Percentiles rank a stretch among this genome's conserved stretches.
These are phyloP conservation scores for Irena cyanogastra DNA, from an alignment of 2,113 vertebrate species.

Conservation along the genomic window DNA sequence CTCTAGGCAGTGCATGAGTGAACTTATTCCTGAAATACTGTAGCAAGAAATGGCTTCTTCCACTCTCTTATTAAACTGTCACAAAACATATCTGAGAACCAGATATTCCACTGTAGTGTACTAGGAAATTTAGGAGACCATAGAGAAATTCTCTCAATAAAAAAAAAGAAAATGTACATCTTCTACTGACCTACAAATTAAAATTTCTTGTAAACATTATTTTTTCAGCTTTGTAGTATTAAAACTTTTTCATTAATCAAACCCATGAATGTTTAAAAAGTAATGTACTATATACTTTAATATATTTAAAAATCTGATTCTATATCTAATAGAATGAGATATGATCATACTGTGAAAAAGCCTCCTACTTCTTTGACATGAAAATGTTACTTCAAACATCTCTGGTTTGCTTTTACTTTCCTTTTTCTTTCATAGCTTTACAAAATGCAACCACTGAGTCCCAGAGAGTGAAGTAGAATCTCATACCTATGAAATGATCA, in stretches of 20 bases:
- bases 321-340: neutral
- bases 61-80: conserved; percentile 21
- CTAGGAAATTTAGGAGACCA: neutral
- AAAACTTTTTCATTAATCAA: neutral
- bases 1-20: neutral
- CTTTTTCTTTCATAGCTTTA: neutral
- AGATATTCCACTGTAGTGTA: neutral
- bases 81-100: conserved; percentile 37
- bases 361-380: neutral
- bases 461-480: neutral
- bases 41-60: neutral
- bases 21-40: conserved; percentile 48
- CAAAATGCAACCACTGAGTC: neutral
- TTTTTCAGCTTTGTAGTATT: neutral
- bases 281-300: neutral
- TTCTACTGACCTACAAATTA: neutral
- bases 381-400: neutral
- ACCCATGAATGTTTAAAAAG: neutral
- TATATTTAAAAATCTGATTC: neutral
- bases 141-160: neutral
- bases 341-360: neutral
- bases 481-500: neutral
- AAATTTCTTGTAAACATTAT: neutral
- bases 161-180: neutral
- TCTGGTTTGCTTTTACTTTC: neutral